Evolutionary conservation across 2,113 vertebrate species (phyloP).

Genomic region (Brachirus orientalis): DNA sequence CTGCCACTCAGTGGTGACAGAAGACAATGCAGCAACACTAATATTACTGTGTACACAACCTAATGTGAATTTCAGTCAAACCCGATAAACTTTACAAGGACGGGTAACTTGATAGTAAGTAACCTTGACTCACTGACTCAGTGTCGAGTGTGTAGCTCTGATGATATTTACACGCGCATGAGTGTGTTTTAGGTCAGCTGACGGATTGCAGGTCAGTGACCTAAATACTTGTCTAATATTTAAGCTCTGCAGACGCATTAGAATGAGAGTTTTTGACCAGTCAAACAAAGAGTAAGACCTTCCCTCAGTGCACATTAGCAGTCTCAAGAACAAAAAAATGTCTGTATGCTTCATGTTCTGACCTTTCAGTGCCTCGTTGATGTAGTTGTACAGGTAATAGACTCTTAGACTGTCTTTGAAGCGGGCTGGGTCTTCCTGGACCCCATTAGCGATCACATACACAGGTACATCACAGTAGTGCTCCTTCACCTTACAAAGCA

Average conservation of each 20-base stretch:
- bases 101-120: neutral
- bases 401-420: slow-evolving; percentile 88
- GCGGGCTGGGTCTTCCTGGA: slow-evolving; percentile 85
- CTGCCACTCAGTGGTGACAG: slow-evolving; percentile 19
- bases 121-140: slow-evolving; percentile 6
- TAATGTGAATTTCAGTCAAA: neutral
- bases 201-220: slow-evolving; percentile 55
- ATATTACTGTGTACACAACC: neutral
- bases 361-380: slow-evolving; percentile 98
- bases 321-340: neutral
- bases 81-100: slow-evolving; percentile 26
- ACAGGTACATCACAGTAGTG: slow-evolving; percentile 88
- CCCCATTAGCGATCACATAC: slow-evolving; percentile 90
- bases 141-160: slow-evolving; percentile 16
- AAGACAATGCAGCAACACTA: slow-evolving; percentile 5
- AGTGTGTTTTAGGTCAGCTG: slow-evolving; percentile 45
- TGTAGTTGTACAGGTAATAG: slow-evolving; percentile 92
- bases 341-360: slow-evolving; percentile 61
- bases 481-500: slow-evolving; percentile 82
- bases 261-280: slow-evolving; percentile 8
- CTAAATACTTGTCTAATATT: slow-evolving; percentile 73
- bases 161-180: too few species aligned
- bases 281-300: too few species aligned
- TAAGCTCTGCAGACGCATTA: slow-evolving; percentile 51
- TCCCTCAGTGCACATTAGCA: too few species aligned